Base-by-base conservation (phyloP, 2,113 vertebrate species). In the Myrmecobius fasciatus region DNA sequence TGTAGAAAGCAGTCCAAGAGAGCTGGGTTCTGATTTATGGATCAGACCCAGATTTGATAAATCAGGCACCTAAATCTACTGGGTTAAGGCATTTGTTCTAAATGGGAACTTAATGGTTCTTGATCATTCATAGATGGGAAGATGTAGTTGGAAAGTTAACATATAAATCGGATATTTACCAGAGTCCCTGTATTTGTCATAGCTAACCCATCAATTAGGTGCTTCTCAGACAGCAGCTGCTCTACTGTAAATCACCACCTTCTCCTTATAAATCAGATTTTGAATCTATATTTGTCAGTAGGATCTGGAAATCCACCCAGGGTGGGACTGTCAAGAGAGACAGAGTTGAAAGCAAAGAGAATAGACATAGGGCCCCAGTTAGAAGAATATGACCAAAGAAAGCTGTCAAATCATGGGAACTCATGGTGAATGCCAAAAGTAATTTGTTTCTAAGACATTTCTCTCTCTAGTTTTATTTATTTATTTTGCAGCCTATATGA, bases 191-290 rank as follows among this genome's bases (percentile, higher is more conserved):
- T 8, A 0, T 89, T 53, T 97, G 2, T 48, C 26, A 94, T 96
- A 54, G 96, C 93, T 24, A 95, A 9, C 53, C 97, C 17, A 96
- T 98, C 97, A 97, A 97, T 98, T 97, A 98, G 91, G 88, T 12
- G 22, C 96, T 49, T 49, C 96, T 96, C 93, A 0, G 36, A 95
- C 60, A 96, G 83, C 93, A 98, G 98, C 95, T 97, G 97, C 92
- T 53, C 94, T 54, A 53, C 26, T 94, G 92, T 96, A 97, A 98
- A 98, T 95, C 47, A 90, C 94, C 95, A 8, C 2, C 95, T 43
- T 48, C 47, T 46, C 95, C 43, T 93, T 96, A 92, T n/a, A 97
- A 97, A 91, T 52, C 52, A 25, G 52, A 53, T 89, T 94, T 24
- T 93, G 94, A 95, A 92, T 49, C 22, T 90, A 51, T 96, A 92